Percentiles rank a stretch among this genome's conserved stretches.
Evolutionary conservation across 2,113 vertebrate genomes (phyloP).

Genomic region (Abramis brama): DNA sequence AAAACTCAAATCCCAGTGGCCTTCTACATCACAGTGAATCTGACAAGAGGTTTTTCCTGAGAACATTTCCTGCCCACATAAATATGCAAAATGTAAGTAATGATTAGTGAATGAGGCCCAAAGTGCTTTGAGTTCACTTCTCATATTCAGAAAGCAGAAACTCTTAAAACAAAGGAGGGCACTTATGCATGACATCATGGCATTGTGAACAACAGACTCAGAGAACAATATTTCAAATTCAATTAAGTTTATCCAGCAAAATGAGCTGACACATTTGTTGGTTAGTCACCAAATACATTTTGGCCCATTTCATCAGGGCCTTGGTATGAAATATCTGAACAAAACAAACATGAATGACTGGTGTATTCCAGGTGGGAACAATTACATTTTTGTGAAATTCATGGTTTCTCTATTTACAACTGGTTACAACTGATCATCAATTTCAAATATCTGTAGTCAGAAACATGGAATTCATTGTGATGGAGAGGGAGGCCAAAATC

Average conservation of each 20-base stretch:
- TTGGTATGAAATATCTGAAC: not conserved
- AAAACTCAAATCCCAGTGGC: not conserved
- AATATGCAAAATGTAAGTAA: not conserved
- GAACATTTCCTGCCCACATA: not conserved
- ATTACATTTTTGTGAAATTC: not conserved
- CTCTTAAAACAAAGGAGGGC: not conserved
- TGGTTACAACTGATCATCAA: not conserved
- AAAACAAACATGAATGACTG: not conserved
- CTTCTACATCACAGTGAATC: not conserved
- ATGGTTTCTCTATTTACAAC: not conserved
- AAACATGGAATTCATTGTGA: not conserved
- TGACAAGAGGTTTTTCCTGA: not conserved
- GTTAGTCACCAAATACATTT: slow-evolving; percentile 9
- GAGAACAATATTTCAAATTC: not conserved
- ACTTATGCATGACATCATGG: slow-evolving; percentile 3
- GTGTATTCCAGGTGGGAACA: not conserved
- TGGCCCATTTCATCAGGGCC: not conserved
- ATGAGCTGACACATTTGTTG: not conserved
- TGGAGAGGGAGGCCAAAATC: not conserved
- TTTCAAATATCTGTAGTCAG: not conserved
- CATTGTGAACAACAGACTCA: slow-evolving; percentile 2
- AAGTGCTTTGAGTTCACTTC: not conserved
- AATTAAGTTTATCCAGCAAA: not conserved
- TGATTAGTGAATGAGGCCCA: not conserved
- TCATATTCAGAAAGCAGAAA: not conserved